Evolutionary conservation across 1,140 invertebrate species (phyloP).

Genomic region (Chionoecetes opilio): DNA sequence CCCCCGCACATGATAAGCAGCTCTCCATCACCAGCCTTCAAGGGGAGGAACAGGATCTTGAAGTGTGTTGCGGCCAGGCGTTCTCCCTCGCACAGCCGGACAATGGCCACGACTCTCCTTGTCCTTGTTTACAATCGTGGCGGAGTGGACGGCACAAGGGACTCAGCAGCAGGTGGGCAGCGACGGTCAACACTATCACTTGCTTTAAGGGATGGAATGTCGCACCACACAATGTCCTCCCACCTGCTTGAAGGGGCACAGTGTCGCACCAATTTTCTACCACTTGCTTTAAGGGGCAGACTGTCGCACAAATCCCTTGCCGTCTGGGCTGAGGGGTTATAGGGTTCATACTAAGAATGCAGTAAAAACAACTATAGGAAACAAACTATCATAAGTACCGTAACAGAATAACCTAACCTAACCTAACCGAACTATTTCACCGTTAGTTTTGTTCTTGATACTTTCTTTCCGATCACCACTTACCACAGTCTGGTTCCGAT

Average conservation of each 20-base stretch:
- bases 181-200: neutral
- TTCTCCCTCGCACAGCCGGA: constrained; percentile 38
- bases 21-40: constrained; percentile 1
- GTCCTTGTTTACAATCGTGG: constrained; percentile 36
- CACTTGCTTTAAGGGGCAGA: neutral
- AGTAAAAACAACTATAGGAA: too few relatives aligned
- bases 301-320: neutral
- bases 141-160: neutral
- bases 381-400: too few relatives aligned
- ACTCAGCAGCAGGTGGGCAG: constrained; percentile 22
- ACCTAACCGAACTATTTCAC: too few relatives aligned
- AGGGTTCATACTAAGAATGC: too few relatives aligned
- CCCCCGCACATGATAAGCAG: constrained; percentile 39
- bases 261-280: neutral
- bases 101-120: constrained; percentile 17
- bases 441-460: too few relatives aligned
- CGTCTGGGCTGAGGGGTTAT: too few relatives aligned
- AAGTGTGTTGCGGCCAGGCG: neutral
- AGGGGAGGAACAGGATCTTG: constrained; percentile 40
- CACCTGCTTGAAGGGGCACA: neutral
- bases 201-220: neutral
- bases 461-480: too few relatives aligned
- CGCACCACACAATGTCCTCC: neutral
- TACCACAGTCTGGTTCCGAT: too few relatives aligned
- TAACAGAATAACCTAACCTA: too few relatives aligned